These are phyloP conservation scores for Oreotragus oreotragus DNA, from an alignment of 2,113 vertebrate species.

Conservation along the genomic window DNA sequence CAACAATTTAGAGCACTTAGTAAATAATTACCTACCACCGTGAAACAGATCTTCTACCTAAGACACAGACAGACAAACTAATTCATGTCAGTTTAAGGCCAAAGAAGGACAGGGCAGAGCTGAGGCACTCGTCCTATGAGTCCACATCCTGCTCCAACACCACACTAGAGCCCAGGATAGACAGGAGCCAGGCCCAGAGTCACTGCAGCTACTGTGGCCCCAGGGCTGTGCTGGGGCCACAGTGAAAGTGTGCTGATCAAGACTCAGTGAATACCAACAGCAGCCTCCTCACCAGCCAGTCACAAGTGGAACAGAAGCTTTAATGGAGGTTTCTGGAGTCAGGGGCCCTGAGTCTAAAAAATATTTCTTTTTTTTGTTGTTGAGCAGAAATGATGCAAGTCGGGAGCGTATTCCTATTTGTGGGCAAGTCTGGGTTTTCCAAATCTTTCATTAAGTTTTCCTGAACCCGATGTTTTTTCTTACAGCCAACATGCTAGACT, in stretches of 20 bases:
- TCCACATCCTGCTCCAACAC: not conserved
- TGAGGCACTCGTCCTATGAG: not conserved
- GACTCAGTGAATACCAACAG: not conserved
- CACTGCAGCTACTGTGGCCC: not conserved
- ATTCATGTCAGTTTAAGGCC: not conserved
- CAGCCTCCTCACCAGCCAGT: not conserved
- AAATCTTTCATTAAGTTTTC: slow-evolving; percentile 18
- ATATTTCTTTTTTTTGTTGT: not conserved
- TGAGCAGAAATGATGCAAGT: not conserved
- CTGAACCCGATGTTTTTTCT: not conserved
- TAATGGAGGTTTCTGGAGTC: not conserved
- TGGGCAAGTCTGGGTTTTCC: not conserved
- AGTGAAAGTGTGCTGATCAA: not conserved
- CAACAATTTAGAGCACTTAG: not conserved
- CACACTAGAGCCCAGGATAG: not conserved
- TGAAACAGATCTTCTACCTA: not conserved
- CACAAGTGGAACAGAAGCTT: not conserved
- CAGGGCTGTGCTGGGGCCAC: not conserved
- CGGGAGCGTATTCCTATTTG: not conserved
- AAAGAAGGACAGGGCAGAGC: not conserved
- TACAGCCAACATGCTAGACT: slow-evolving; percentile 50
- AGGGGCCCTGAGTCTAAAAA: not conserved
- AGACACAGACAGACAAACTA: not conserved
- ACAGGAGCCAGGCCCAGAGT: not conserved
- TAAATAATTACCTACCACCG: not conserved